Evolutionary conservation across 2,797 vertebrate genomes (phyloP), one percentile per base, ranked within the genome.

Genomic region (Margarornis squamiger): DNA sequence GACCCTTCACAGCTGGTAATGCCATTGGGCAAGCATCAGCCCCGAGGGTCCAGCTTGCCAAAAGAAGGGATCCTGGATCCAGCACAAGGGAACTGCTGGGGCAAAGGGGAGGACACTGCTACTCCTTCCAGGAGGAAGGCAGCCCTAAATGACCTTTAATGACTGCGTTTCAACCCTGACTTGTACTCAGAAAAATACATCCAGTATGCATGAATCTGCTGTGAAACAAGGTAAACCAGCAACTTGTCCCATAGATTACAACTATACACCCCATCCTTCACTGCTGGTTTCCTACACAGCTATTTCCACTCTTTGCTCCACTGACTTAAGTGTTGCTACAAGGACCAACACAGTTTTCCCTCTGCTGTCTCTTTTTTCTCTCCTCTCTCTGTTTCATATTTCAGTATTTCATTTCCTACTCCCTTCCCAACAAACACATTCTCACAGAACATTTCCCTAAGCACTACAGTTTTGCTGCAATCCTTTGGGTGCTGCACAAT

Each of bases 201-300:
- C 12, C 52, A 74, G 45, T 14, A 26, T 70, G 41, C 76, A 74
- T 0, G 6, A 54, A n/a, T 54, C 39, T 83, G 41, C 83, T 66
- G 48, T n/a, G 22, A 51, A 75, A 34, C 29, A 34, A 54, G 39
- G 48, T 43, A 82, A 82, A 51, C 13, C 41, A 82, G 2, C 46
- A 70, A 15, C 6, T 0, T 41, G 19, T 32, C 71, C 68, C 57
- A 45, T 0, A 70, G 43, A 24, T 22, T 4, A 32, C 16, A 2
- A 9, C 12, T 22, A 41, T 9, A 19, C 10, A 11, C 14, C 67
- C 71, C 34, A 39, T 16, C 15, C 70, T 26, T 26, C 59, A 49
- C 0, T 38, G 9, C 6, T 58, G 71, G 11, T 21, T 48, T 29
- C 29, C 23, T 7, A 62, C 46, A 52, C n/a, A 72, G 71, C 16